A percentile compares a stretch with the other conserved stretches of the same genome.
Evolutionary conservation across 2,113 vertebrate genomes (phyloP).

Genomic region (Misgurnus anguillicaudatus): DNA sequence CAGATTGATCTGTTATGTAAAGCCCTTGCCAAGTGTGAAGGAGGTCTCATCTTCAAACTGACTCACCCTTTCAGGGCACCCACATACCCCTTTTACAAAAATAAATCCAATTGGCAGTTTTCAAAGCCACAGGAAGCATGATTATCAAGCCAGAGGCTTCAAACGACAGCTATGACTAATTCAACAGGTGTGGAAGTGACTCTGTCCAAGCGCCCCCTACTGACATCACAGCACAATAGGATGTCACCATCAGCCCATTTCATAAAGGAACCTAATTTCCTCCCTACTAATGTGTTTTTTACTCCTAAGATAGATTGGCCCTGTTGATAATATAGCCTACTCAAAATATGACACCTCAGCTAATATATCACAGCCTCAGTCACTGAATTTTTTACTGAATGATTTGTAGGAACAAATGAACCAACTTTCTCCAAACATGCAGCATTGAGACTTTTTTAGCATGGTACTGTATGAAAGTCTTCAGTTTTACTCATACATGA

Average conservation of each 20-base stretch:
- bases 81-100: slow-evolving; percentile 47
- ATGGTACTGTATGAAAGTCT: too few species aligned
- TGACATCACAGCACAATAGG: not conserved
- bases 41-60: slow-evolving; percentile 31
- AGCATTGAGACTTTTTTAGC: too few species aligned
- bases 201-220: slow-evolving; percentile 11
- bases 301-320: slow-evolving; percentile 20
- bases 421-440: not conserved
- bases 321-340: slow-evolving; percentile 27
- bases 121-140: slow-evolving; percentile 5
- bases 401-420: not conserved
- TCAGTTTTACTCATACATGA: too few species aligned
- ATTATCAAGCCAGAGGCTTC: slow-evolving; percentile 16
- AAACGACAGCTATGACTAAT: slow-evolving; percentile 40
- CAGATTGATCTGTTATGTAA: slow-evolving; percentile 45
- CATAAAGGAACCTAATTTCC: slow-evolving; percentile 1
- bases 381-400: slow-evolving; percentile 23
- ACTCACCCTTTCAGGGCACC: slow-evolving; percentile 49
- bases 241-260: not conserved
- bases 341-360: slow-evolving; percentile 29
- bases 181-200: slow-evolving; percentile 35
- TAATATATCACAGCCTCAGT: slow-evolving; percentile 40
- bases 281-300: not conserved
- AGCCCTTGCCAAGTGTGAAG: slow-evolving; percentile 35
- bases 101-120: slow-evolving; percentile 30